Evolutionary conservation across 2,797 vertebrate species (phyloP).

Genomic region (Mus spretus): DNA sequence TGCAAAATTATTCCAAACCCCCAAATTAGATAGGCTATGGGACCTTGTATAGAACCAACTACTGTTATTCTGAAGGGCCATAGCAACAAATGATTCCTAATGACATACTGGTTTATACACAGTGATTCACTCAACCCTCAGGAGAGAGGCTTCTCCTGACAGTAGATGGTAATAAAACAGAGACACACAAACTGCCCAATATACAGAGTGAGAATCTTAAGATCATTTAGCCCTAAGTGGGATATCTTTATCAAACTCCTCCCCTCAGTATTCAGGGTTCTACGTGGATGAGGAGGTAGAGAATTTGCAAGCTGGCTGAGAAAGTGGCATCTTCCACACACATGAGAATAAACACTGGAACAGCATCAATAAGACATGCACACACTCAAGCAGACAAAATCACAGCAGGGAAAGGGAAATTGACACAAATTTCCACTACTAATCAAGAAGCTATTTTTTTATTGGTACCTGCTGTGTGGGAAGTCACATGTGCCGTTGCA

Average conservation of each 20-base stretch:
- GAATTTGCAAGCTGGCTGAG: neutral
- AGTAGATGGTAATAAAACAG: neutral
- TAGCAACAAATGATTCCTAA: neutral
- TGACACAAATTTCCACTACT: neutral
- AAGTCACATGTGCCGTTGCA: too few species aligned
- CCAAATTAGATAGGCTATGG: neutral
- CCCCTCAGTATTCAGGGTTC: neutral
- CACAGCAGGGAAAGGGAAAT: neutral
- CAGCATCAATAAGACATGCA: neutral
- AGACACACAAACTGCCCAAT: neutral
- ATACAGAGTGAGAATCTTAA: neutral
- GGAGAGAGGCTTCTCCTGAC: neutral
- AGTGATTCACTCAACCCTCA: neutral
- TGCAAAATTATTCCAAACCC: neutral
- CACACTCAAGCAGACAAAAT: neutral
- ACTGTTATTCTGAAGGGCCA: neutral
- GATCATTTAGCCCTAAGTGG: neutral
- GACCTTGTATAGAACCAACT: neutral
- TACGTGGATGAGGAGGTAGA: neutral
- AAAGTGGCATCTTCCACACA: neutral
- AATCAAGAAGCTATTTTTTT: neutral
- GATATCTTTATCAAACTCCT: neutral
- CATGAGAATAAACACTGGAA: too few species aligned
- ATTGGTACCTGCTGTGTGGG: neutral
- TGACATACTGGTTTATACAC: neutral